Evolutionary conservation across 2,113 vertebrate genomes (phyloP).

Genomic region (Onychorhynchus coronatus): DNA sequence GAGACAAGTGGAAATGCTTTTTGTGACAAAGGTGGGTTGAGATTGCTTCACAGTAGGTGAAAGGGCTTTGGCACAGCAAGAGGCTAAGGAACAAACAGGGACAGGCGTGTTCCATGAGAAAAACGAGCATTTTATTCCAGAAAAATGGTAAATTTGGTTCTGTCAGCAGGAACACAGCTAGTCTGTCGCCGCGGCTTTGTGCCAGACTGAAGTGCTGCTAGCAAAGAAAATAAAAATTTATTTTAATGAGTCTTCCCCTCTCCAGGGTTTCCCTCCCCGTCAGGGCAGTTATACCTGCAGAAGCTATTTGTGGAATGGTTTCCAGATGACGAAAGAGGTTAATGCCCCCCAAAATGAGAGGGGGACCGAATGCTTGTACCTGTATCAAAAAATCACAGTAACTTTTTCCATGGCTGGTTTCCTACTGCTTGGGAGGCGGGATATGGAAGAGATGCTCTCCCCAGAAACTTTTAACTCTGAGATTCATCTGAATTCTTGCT

Average conservation of each 20-base stretch:
- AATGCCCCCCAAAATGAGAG: background rate
- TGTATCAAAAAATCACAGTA: background rate
- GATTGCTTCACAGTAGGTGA: background rate
- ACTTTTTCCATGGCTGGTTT: background rate
- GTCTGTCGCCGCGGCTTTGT: rapidly evolving
- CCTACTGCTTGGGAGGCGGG: background rate
- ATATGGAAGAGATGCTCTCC: background rate
- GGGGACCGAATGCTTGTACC: background rate
- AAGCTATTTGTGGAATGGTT: constrained; percentile 41
- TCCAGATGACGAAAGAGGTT: constrained; percentile 28
- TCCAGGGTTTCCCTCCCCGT: background rate
- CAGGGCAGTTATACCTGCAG: constrained; percentile 13
- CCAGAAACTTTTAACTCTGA: background rate
- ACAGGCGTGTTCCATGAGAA: background rate
- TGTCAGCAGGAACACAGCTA: background rate
- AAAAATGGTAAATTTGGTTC: background rate
- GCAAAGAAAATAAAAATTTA: background rate
- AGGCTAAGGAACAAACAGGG: background rate
- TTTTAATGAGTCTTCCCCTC: background rate
- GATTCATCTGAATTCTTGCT: background rate
- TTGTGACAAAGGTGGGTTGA: background rate
- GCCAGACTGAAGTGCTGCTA: background rate
- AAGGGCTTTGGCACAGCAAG: background rate
- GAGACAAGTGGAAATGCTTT: background rate
- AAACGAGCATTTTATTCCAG: background rate